A percentile compares a stretch with the other conserved stretches of the same genome.
These are phyloP conservation scores for Cassiopea xamachana DNA, from an alignment of 30 jellyfish, hydroid and myxozoan species.

Conservation along the genomic window DNA sequence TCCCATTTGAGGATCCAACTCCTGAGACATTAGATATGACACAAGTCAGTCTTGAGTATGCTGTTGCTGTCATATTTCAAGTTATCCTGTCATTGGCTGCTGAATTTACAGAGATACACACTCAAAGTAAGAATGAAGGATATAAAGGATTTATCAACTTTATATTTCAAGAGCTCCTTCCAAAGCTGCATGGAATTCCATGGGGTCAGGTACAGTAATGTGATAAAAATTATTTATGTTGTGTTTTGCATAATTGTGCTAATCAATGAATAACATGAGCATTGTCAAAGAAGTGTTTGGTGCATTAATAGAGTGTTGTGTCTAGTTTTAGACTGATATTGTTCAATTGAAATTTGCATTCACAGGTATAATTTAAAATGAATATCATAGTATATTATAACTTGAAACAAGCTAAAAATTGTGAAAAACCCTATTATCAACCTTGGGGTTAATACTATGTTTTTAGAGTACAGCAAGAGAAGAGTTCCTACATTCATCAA, in stretches of 20 bases:
- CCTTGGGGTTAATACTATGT: background rate
- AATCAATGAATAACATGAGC: too few relatives aligned
- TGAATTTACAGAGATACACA: conserved; percentile 82
- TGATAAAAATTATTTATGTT: background rate
- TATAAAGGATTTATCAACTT: conserved; percentile 58
- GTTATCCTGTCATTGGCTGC: conserved; percentile 82
- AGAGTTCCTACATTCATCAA: conserved; percentile 75
- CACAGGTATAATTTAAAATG: too few relatives aligned
- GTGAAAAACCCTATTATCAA: too few relatives aligned
- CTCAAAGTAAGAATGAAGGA: conserved; percentile 45
- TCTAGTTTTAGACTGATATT: too few relatives aligned
- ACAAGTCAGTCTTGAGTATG: conserved; percentile 73
- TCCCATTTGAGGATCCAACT: conserved; percentile 81
- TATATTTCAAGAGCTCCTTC: conserved; percentile 72
- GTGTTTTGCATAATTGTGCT: background rate
- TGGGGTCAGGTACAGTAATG: conserved; percentile 88
- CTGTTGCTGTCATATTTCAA: conserved; percentile 90
- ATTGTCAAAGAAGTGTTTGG: too few relatives aligned
- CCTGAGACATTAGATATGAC: conserved; percentile 77
- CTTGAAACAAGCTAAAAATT: too few relatives aligned
- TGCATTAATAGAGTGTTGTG: too few relatives aligned
- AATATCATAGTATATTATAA: too few relatives aligned
- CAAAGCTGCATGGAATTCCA: conserved; percentile 78
- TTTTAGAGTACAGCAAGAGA: conserved; percentile 88
- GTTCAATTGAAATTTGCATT: too few relatives aligned